These are phyloP conservation scores for Eriocheir sinensis DNA, from an alignment of 1,140 invertebrate genomes.

Conservation along the genomic window DNA sequence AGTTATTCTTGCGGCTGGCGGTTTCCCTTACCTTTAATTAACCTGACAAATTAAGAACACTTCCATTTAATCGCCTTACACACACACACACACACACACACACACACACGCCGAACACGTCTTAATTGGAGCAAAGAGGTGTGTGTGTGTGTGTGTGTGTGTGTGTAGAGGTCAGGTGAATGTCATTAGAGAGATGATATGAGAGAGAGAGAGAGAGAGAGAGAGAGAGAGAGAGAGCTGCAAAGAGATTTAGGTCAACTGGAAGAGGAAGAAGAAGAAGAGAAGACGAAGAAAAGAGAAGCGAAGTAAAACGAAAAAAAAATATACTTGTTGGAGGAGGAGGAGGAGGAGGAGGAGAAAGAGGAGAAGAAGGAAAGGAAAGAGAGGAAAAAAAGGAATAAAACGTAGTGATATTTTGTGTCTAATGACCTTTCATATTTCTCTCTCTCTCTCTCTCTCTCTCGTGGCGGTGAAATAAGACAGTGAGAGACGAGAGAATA, in stretches of 20 bases:
- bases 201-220: background rate
- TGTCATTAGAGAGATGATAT: background rate
- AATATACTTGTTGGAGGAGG: background rate
- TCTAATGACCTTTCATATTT: no score
- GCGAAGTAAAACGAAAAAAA: background rate
- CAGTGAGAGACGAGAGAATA: background rate
- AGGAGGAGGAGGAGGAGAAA: constrained; percentile 3
- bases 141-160: constrained; percentile 22
- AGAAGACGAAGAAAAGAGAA: background rate
- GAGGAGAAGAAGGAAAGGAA: constrained; percentile 11
- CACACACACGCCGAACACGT: no score
- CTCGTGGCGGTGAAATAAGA: background rate
- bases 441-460: no score
- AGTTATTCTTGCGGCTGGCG: no score
- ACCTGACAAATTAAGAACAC: no score
- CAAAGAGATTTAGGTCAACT: background rate
- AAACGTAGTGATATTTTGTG: background rate
- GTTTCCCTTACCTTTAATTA: no score
- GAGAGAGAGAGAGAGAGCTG: constrained; percentile 32
- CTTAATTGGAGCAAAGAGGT: background rate
- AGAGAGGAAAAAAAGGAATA: background rate
- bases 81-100: no score
- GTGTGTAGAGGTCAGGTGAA: background rate
- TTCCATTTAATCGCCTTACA: no score
- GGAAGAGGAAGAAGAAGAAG: background rate